A percentile compares a stretch with the other conserved stretches of the same genome.
Conservation (phyloP, 2,113 vertebrate species). For the Megaptera novaeangliae region DNA sequence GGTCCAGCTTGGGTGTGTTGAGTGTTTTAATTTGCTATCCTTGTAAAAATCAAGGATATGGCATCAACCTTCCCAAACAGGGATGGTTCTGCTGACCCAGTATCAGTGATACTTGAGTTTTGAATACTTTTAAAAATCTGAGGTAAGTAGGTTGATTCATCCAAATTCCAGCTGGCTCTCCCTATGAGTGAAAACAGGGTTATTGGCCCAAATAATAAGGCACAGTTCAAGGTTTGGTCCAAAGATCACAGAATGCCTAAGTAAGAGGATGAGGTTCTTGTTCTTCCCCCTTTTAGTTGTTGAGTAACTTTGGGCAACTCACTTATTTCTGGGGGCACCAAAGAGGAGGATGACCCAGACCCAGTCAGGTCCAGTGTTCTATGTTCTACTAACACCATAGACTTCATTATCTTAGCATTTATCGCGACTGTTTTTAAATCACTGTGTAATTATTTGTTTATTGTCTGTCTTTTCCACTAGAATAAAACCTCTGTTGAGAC, state of each 20-base stretch:
- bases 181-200: background rate
- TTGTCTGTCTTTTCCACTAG: background rate
- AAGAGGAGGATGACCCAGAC: background rate
- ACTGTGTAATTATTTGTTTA: background rate
- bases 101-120: background rate
- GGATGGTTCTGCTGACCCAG: background rate
- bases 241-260: background rate
- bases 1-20: background rate
- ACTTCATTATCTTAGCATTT: background rate
- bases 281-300: background rate
- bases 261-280: background rate
- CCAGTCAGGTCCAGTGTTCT: background rate
- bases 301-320: background rate
- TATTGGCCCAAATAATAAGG: background rate
- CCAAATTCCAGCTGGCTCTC: background rate
- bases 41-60: background rate
- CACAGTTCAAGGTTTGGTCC: background rate
- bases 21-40: background rate
- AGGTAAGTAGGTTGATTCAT: background rate
- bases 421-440: background rate
- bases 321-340: background rate
- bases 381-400: background rate
- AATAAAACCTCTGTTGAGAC: background rate
- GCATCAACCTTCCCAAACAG: background rate
- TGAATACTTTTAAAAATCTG: background rate